Conservation (phyloP, 2,888 invertebrate species). For the Xanthia icteritia region DNA sequence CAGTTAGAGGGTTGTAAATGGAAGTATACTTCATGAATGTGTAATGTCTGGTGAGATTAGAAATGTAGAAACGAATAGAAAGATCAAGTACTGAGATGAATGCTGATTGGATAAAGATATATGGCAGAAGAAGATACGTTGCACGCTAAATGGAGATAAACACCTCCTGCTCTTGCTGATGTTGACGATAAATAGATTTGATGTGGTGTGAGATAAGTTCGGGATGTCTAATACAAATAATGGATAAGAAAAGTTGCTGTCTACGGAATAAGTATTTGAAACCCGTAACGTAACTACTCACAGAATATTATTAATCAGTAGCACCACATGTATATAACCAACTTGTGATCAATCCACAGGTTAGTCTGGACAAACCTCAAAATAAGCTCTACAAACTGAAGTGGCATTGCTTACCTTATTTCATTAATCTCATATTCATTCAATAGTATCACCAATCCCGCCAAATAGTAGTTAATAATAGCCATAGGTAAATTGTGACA, state of each 20-base stretch:
- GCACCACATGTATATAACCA: not conserved
- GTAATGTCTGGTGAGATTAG: not conserved
- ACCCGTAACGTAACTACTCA: not conserved
- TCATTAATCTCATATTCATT: not conserved
- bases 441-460: no score
- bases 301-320: not conserved
- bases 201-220: not conserved
- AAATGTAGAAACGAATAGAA: not conserved
- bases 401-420: not conserved
- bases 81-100: not conserved
- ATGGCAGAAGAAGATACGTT: no score
- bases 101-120: not conserved
- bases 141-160: not conserved
- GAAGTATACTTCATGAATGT: not conserved
- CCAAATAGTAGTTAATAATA: no score
- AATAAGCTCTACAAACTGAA: no score
- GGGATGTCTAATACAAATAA: not conserved
- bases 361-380: not conserved
- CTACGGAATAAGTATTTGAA: not conserved
- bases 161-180: not conserved
- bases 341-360: no score
- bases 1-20: conserved; percentile 27
- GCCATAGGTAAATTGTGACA: not conserved
- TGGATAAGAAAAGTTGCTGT: not conserved
- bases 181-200: not conserved